Evolutionary conservation across 2,113 vertebrate genomes (phyloP), one percentile per base, ranked within the genome.

Genomic region (Amphilophus citrinellus): DNA sequence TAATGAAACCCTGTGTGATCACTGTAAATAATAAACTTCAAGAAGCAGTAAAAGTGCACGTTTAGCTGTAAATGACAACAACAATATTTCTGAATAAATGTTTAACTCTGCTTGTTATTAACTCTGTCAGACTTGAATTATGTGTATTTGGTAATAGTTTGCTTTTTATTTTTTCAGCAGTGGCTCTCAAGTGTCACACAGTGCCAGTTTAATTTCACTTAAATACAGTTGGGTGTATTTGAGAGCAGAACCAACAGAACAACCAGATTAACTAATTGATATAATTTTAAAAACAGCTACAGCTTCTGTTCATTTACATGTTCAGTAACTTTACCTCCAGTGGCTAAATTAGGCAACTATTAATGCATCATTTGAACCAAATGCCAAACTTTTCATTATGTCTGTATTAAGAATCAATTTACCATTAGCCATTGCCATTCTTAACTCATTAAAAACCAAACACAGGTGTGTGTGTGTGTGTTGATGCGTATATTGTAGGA

Each of bases 1-100:
- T 20, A 53, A n/a, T 73, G 17, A 32, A 39, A 61, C n/a, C 15
- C 7, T 81, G 50, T 84, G 39, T 77, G 73, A 37, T 81, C 10
- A 59, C 47, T 84, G 84, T 78, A 63, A 83, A 84, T 82, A 84
- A 76, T 76, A 61, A 32, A 71, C 2, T 13, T 32, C 53, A 32
- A 15, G 18, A 18, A 68, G 65, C 32, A 79, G 9, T 62, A 35
- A 32, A 80, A 78, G 20, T 79, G 27, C 44, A 5, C 77, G 7
- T 24, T 56, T 22, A 4, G 7, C 2, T 47, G 42, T 68, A 7
- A 73, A 73, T 50, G 27, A 53, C 24, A 44, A 10, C 13, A 59
- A 3, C 35, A 18, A 11, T 50, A 22, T 47, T 44, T 66, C 39
- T 18, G 39, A 22, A 24, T 44, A 44, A 66, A 66, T 14, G 15